phyloP scores from a whole-genome alignment of 2,888 invertebrate species.

The Synergus gifuensis region DNA sequence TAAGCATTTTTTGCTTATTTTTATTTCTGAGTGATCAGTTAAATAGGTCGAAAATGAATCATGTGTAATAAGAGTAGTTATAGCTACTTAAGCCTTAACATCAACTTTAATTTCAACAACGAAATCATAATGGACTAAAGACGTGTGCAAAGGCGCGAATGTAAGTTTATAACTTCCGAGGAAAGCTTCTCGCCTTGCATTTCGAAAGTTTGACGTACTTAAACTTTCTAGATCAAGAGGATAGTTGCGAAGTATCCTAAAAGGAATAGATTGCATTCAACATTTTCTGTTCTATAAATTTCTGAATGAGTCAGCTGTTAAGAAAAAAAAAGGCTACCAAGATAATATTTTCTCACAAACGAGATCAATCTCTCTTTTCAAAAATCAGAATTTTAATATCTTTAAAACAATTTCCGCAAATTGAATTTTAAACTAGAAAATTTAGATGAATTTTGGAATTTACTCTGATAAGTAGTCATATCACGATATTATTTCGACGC shows the following conservation, averaged over 20 bases:
- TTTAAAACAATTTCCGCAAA: no score
- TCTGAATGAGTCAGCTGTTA: not conserved
- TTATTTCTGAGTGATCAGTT: not conserved
- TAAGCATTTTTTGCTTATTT: not conserved
- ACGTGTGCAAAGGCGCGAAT: conserved; percentile 33
- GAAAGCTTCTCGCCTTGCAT: conserved; percentile 39
- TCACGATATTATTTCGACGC: conserved; percentile 11
- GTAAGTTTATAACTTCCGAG: conserved; percentile 35
- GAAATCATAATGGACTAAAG: conserved; percentile 29
- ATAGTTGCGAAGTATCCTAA: conserved; percentile 22
- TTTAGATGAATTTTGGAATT: not conserved
- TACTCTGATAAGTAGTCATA: not conserved
- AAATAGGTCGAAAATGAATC: not conserved
- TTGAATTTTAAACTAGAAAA: not conserved
- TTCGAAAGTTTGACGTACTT: conserved; percentile 36
- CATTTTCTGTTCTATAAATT: not conserved
- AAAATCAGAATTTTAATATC: no score
- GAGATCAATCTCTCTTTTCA: no score
- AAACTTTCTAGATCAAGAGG: not conserved
- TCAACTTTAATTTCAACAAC: conserved; percentile 29
- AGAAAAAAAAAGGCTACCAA: not conserved
- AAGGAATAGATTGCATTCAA: conserved; percentile 2
- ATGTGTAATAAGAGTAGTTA: conserved; percentile 11
- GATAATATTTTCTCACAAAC: not conserved
- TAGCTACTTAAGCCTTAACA: conserved; percentile 17